These are phyloP conservation scores for Sebastes dallii DNA, from an alignment of 2,797 vertebrate species.

Conservation along the genomic window DNA sequence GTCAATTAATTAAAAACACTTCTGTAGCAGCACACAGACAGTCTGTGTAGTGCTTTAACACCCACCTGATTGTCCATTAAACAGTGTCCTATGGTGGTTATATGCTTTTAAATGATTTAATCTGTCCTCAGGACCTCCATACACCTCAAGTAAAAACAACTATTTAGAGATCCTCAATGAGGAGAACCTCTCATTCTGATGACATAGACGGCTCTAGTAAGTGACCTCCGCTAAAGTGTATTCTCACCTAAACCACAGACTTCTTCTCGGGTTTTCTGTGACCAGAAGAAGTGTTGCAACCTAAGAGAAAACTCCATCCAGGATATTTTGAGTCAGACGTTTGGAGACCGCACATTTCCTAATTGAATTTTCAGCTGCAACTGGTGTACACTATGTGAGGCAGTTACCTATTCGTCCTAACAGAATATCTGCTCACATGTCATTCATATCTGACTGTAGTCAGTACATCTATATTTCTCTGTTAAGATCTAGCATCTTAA, in stretches of 20 bases:
- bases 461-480: background rate
- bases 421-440: background rate
- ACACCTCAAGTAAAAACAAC: slow-evolving; percentile 8
- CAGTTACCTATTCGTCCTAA: background rate
- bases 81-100: background rate
- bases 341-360: slow-evolving; percentile 17
- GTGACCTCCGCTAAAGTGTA: slow-evolving; percentile 21
- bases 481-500: background rate
- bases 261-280: slow-evolving; percentile 23
- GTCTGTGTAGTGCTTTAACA: background rate
- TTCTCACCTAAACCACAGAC: slow-evolving; percentile 45
- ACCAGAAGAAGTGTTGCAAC: slow-evolving; percentile 39
- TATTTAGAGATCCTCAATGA: slow-evolving; percentile 2
- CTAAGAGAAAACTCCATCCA: slow-evolving; percentile 14
- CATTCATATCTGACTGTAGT: background rate
- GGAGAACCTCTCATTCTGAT: slow-evolving; percentile 33
- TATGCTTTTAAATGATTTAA: background rate
- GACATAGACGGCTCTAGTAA: slow-evolving; percentile 19
- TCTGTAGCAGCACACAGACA: background rate
- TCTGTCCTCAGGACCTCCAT: background rate
- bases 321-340: slow-evolving; percentile 33
- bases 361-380: slow-evolving; percentile 22
- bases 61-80: background rate
- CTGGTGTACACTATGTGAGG: background rate
- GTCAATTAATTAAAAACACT: background rate